A percentile compares a stretch with the other conserved stretches of the same genome.
Conservation (phyloP, 2,888 invertebrate genomes). For the Temnothorax unifasciatus region DNA sequence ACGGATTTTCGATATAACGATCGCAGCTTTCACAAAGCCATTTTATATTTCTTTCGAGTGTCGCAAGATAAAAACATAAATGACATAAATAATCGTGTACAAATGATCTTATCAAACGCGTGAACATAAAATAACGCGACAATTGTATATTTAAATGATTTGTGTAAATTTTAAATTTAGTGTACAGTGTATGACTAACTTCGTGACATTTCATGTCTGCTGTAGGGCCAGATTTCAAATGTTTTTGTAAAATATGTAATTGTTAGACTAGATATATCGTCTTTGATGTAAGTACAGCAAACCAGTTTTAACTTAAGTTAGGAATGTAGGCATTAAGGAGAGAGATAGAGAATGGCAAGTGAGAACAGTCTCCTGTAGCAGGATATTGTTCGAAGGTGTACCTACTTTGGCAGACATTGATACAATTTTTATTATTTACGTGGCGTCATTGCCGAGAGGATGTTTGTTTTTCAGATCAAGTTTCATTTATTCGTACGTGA, state of each 20-base stretch:
- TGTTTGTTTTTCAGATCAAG: constrained; percentile 51
- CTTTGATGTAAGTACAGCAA: constrained; percentile 80
- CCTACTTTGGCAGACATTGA: constrained; percentile 85
- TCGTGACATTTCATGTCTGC: constrained; percentile 76
- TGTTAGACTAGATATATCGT: constrained; percentile 80
- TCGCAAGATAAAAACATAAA: constrained; percentile 17
- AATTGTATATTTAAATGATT: constrained; percentile 60
- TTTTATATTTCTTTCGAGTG: constrained; percentile 31
- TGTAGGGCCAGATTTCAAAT: constrained; percentile 78
- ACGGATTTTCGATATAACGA: constrained; percentile 46
- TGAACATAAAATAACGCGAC: constrained; percentile 41
- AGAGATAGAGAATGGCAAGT: constrained; percentile 76
- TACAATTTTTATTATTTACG: constrained; percentile 69
- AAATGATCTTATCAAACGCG: constrained; percentile 35
- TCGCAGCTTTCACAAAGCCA: constrained; percentile 42
- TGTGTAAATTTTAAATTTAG: constrained; percentile 77
- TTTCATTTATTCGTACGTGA: constrained; percentile 44
- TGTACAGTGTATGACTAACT: constrained; percentile 80
- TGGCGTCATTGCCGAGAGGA: constrained; percentile 36
- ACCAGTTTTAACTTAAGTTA: constrained; percentile 78
- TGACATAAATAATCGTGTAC: constrained; percentile 26
- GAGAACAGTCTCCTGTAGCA: constrained; percentile 74
- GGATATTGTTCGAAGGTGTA: constrained; percentile 79
- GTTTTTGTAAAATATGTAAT: constrained; percentile 84
- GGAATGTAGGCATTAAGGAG: constrained; percentile 78